Evolutionary conservation across 2,888 invertebrate species (phyloP), one percentile per base, ranked within the genome.

Genomic region (Gymnoscelis rufifasciata): DNA sequence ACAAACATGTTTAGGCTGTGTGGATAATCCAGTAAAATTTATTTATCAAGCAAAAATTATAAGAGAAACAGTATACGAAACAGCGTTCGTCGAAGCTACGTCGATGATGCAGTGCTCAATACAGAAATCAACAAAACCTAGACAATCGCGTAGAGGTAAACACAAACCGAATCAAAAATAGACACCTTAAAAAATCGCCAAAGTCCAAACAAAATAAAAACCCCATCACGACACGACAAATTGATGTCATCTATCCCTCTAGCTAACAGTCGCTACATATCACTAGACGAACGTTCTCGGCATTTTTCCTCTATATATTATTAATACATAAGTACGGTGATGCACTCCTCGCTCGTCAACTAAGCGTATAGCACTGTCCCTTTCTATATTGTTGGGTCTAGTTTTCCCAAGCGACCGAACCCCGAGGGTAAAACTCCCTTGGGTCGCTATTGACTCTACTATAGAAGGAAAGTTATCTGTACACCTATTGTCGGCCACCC

Each of bases 271-370:
- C 79, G 78, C 86, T 77, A 87, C 87, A 87, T 83, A 87, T 88
- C 86, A 87, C 87, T 79, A 81, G 64, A 74, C 76, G 76, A 83
- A 83, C 83, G 83, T 86, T 81, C 86, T 80, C 87, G 78, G 77
- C 81, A 87, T 87, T 87, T 88, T 88, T 88, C 86, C 87, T 86
- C 83, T 88, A 84, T 88, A 87, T 87, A 87, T 87, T 87, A 88
- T 86, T 86, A 84, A 87, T 86, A 87, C 77, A 86, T 86, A 87
- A 83, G 83, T 86, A 83, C 74, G 78, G 67, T 54, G 70, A 71
- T 74, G 79, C 75, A 74, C 86, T 72, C 71, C 60, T 87, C 71
- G 53, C 71, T 59, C 83, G 54, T 60, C 47, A 53, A 53, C 36
- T 52, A 56, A 56, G 52, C 66, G 63, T 64, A 71, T 84, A 73